Percentiles rank a stretch among this genome's conserved stretches.
These are phyloP conservation scores for Merops nubicus DNA, from an alignment of 2,113 vertebrate genomes.

Conservation along the genomic window DNA sequence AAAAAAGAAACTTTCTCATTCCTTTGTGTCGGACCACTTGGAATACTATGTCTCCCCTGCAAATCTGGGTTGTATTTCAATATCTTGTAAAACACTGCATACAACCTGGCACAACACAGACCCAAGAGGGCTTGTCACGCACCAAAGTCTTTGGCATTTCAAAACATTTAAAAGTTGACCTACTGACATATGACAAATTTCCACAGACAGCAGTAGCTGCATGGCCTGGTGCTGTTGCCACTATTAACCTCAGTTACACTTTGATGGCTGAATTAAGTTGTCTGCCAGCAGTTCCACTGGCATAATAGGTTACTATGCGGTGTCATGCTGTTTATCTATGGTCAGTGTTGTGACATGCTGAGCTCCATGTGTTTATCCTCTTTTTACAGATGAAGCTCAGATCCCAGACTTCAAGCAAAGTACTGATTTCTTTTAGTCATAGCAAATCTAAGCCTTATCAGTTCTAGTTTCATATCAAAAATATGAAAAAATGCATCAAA, in stretches of 20 bases:
- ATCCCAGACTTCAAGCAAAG: not conserved
- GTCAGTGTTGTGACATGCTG: slow-evolving; percentile 38
- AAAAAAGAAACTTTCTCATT: not conserved
- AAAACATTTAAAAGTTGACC: slow-evolving; percentile 32
- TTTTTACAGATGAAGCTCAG: slow-evolving; percentile 16
- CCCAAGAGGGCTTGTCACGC: not conserved
- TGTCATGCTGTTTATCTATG: slow-evolving; percentile 48
- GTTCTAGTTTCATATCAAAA: not conserved
- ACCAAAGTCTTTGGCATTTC: not conserved
- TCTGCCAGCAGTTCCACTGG: slow-evolving; percentile 68
- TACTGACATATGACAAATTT: slow-evolving; percentile 36
- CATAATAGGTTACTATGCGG: slow-evolving; percentile 30
- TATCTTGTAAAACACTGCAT: not conserved
- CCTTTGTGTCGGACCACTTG: not conserved
- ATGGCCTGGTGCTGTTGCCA: slow-evolving; percentile 23
- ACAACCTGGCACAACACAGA: not conserved
- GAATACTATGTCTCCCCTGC: not conserved
- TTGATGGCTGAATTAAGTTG: slow-evolving; percentile 64
- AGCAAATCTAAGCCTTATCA: not conserved
- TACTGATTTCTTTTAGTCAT: not conserved
- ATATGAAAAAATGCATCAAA: not conserved
- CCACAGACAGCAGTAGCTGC: slow-evolving; percentile 52
- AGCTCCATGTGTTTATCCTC: slow-evolving; percentile 14
- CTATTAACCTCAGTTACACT: slow-evolving; percentile 51
- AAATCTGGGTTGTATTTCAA: not conserved